Conservation (phyloP, 2,797 vertebrate species). For the Cyprinodon diabolis region DNA sequence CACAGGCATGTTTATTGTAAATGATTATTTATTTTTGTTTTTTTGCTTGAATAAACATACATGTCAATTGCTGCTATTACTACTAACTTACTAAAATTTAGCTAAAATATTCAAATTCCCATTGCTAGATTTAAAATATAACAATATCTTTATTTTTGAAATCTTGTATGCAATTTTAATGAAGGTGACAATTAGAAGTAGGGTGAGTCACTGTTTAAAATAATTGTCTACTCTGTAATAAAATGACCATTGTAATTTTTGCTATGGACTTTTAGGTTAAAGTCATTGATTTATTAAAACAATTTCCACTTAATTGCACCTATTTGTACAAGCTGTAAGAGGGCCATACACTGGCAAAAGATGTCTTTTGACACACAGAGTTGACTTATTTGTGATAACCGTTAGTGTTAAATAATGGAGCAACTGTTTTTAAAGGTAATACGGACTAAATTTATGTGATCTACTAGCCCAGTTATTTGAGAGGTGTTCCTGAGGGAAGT, state of each 20-base stretch:
- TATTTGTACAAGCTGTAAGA: not conserved
- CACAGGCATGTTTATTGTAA: too few relatives aligned
- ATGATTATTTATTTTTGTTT: too few relatives aligned
- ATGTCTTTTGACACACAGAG: slow-evolving; percentile 6
- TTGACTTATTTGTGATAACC: slow-evolving; percentile 22
- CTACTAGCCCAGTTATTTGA: slow-evolving; percentile 75
- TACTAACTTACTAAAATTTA: too few relatives aligned
- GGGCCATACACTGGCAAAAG: not conserved
- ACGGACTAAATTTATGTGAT: slow-evolving; percentile 41
- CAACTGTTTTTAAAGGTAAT: slow-evolving; percentile 18
- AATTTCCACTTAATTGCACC: not conserved
- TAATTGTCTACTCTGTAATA: too few relatives aligned
- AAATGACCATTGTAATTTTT: not conserved
- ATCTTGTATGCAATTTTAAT: too few relatives aligned
- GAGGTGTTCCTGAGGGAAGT: slow-evolving; percentile 52
- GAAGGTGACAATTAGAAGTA: not conserved
- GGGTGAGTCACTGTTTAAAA: too few relatives aligned
- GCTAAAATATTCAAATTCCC: too few relatives aligned
- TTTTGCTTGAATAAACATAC: too few relatives aligned
- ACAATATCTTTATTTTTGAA: too few relatives aligned
- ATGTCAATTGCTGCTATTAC: too few relatives aligned
- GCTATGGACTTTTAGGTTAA: not conserved
- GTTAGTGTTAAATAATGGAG: slow-evolving; percentile 19
- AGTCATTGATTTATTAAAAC: not conserved
- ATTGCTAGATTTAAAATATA: too few relatives aligned